Percentiles rank a stretch among this genome's conserved stretches.
Conservation (phyloP, 2,888 invertebrate species). For the Macaria liturata region DNA sequence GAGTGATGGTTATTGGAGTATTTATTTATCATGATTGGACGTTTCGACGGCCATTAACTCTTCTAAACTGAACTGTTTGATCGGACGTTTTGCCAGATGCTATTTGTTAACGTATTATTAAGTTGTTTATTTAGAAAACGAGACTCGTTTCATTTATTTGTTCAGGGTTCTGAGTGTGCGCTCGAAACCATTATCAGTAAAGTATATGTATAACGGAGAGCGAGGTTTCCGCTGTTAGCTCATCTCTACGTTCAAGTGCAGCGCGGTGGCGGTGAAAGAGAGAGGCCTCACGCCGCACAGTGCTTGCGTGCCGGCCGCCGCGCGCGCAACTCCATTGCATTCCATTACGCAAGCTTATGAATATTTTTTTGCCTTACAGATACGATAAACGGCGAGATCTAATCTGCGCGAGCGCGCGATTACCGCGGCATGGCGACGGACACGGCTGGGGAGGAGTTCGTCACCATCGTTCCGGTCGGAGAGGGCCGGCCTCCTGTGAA, state of each 20-base stretch:
- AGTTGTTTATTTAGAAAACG: conserved; percentile 12
- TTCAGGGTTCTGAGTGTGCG: conserved; percentile 1
- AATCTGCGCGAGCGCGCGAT: conserved; percentile 57
- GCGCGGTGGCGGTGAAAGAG: conserved; percentile 61
- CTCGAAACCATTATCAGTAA: conserved; percentile 13
- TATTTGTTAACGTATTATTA: conserved; percentile 14
- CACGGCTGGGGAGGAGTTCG: conserved; percentile 77
- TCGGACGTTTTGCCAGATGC: conserved; percentile 6
- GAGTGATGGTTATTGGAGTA: conserved; percentile 23
- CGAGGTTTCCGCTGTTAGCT: conserved; percentile 34
- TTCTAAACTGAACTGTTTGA: conserved; percentile 9
- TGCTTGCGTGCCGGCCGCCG: conserved; percentile 58
- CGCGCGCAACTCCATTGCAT: conserved; percentile 60
- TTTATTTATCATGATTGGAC: conserved; percentile 26
- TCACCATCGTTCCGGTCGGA: conserved; percentile 84
- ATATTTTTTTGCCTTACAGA: conserved; percentile 72
- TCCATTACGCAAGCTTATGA: conserved; percentile 68
- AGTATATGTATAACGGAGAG: conserved; percentile 17
- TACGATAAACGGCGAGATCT: conserved; percentile 57
- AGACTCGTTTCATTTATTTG: conserved; percentile 7
- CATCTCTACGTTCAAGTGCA: conserved; percentile 61
- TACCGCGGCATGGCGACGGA: conserved; percentile 77
- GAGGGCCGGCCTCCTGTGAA: conserved; percentile 63
- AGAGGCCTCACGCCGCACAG: conserved; percentile 65
- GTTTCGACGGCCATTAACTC: conserved; percentile 14